A percentile compares a stretch with the other conserved stretches of the same genome.
These are phyloP conservation scores for Serranus cabrilla DNA, from an alignment of 2,797 vertebrate genomes.

Conservation along the genomic window DNA sequence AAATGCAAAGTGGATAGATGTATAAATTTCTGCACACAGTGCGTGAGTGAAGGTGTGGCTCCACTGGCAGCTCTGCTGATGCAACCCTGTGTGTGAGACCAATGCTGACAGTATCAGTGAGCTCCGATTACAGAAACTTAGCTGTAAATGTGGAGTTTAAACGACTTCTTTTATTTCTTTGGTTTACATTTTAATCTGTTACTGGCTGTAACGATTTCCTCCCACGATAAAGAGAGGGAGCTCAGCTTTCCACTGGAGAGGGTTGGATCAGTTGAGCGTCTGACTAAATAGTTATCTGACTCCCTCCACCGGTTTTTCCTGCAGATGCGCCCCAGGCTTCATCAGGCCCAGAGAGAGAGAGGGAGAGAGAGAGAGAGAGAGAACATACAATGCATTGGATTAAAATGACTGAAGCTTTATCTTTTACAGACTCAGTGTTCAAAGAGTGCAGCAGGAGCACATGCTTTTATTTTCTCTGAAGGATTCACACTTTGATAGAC, in stretches of 20 bases:
- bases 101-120: background rate
- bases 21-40: background rate
- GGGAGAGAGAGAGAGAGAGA: too few relatives aligned
- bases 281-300: constrained; percentile 67
- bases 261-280: constrained; percentile 61
- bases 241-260: constrained; percentile 13
- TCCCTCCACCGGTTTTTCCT: constrained; percentile 89
- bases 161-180: background rate
- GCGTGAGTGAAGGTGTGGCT: constrained; percentile 13
- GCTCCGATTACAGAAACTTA: background rate
- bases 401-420: background rate
- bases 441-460: constrained; percentile 1
- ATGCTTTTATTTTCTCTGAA: background rate
- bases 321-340: constrained; percentile 80
- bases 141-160: background rate
- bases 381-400: constrained; percentile 8
- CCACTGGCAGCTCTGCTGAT: background rate
- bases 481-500: constrained; percentile 15
- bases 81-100: background rate
- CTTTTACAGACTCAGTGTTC: background rate
- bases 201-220: background rate
- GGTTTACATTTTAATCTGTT: background rate
- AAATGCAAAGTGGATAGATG: background rate
- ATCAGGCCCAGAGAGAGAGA: constrained; percentile 23
- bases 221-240: background rate